Evolutionary conservation across 2,888 invertebrate genomes (phyloP).

Genomic region (Gandaritis pyraliata): DNA sequence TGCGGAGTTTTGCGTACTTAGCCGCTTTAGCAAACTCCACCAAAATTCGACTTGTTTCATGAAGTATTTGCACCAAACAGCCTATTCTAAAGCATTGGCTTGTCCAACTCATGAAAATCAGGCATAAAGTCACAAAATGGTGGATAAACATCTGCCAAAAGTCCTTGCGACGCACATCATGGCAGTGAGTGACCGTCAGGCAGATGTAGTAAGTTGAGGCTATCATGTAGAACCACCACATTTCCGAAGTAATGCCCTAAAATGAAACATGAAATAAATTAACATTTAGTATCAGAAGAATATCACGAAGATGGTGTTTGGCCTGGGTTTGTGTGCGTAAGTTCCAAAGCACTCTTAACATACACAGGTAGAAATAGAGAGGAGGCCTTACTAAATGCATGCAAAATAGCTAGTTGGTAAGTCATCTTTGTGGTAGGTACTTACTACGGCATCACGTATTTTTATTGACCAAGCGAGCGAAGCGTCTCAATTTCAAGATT

Average conservation of each 20-base stretch:
- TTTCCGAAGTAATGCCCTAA: constrained; percentile 91
- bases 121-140: constrained; percentile 91
- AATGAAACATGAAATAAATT: constrained; percentile 34
- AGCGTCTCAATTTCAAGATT: too few relatives aligned
- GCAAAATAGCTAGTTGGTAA: too few relatives aligned
- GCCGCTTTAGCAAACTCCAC: constrained; percentile 97
- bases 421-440: too few relatives aligned
- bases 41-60: constrained; percentile 95
- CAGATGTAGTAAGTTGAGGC: constrained; percentile 97
- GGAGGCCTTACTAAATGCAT: too few relatives aligned
- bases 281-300: too few relatives aligned
- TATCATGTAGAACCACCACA: constrained; percentile 96
- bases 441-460: too few relatives aligned
- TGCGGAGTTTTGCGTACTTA: constrained; percentile 97
- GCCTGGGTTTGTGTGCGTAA: too few relatives aligned
- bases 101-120: constrained; percentile 95
- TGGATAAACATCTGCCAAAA: constrained; percentile 99
- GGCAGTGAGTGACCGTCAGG: constrained; percentile 94
- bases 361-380: too few relatives aligned
- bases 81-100: constrained; percentile 97
- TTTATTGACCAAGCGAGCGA: too few relatives aligned
- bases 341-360: too few relatives aligned
- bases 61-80: constrained; percentile 92
- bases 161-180: constrained; percentile 94
- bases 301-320: too few relatives aligned